Percentiles rank a stretch among this genome's conserved stretches.
Conservation (phyloP, 2,797 vertebrate genomes). For the Aulostomus chinensis region DNA sequence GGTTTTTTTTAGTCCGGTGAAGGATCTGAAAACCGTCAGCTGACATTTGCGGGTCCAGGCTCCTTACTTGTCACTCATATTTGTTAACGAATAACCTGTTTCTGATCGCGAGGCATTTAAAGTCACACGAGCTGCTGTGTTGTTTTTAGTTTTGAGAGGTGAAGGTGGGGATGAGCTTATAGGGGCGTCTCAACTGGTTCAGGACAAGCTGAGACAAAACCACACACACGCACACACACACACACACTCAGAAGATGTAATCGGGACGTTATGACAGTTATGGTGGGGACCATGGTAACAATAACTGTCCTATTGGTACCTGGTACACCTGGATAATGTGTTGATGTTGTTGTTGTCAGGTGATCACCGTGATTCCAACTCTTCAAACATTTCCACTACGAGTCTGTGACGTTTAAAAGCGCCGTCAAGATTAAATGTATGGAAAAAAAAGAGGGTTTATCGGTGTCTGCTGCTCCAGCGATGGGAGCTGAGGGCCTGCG, state of each 20-base stretch:
- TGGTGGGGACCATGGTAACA: constrained; percentile 6
- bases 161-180: constrained; percentile 4
- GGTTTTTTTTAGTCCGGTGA: too few relatives aligned
- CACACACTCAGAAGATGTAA: constrained; percentile 13
- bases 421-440: too few relatives aligned
- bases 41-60: too few relatives aligned
- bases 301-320: background rate
- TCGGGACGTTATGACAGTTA: constrained; percentile 36
- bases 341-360: background rate
- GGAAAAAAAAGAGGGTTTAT: too few relatives aligned
- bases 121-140: background rate
- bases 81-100: too few relatives aligned
- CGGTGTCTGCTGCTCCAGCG: too few relatives aligned
- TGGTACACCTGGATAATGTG: background rate
- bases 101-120: background rate
- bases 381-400: too few relatives aligned
- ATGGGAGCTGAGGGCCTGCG: too few relatives aligned
- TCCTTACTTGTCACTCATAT: too few relatives aligned
- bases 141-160: constrained; percentile 8
- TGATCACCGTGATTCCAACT: too few relatives aligned
- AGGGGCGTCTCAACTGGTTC: background rate
- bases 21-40: too few relatives aligned
- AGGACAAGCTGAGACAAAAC: constrained; percentile 27
- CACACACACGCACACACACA: constrained; percentile 15
- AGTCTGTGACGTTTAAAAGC: too few relatives aligned